Percentiles rank a stretch among this genome's conserved stretches.
Conservation (phyloP, 1,140 invertebrate species). For the Brachionus rotundiformis region DNA sequence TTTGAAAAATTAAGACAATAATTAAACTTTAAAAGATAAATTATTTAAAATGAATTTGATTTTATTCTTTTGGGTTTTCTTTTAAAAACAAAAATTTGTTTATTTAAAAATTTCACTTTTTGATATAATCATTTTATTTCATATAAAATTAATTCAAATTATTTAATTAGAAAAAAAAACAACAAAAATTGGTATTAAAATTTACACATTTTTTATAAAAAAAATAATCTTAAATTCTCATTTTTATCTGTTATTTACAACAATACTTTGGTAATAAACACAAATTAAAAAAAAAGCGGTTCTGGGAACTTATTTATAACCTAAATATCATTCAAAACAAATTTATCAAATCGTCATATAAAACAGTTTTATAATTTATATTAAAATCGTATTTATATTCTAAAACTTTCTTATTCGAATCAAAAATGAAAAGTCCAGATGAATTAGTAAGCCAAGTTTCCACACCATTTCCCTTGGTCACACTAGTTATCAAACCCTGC, state of each 20-base stretch:
- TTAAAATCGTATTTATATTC: conserved; percentile 30
- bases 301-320: neutral
- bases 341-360: conserved; percentile 31
- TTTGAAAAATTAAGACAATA: too few species aligned
- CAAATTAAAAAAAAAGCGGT: neutral
- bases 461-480: neutral
- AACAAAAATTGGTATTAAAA: conserved; percentile 28
- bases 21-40: too few species aligned
- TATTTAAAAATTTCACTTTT: too few species aligned
- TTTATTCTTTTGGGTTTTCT: too few species aligned
- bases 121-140: conserved; percentile 6
- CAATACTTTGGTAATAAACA: conserved; percentile 45
- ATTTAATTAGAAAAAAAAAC: neutral
- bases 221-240: conserved; percentile 34
- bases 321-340: neutral
- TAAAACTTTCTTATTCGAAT: conserved; percentile 1
- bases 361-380: conserved; percentile 39
- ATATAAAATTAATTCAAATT: neutral
- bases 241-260: conserved; percentile 16
- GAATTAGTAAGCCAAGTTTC: conserved; percentile 23
- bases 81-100: too few species aligned
- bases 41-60: too few species aligned
- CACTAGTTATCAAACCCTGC: neutral
- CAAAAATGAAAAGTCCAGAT: conserved; percentile 8
- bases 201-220: conserved; percentile 15